phyloP scores from a whole-genome alignment of 1,140 invertebrate genomes.

The Aphidius gifuensis region DNA sequence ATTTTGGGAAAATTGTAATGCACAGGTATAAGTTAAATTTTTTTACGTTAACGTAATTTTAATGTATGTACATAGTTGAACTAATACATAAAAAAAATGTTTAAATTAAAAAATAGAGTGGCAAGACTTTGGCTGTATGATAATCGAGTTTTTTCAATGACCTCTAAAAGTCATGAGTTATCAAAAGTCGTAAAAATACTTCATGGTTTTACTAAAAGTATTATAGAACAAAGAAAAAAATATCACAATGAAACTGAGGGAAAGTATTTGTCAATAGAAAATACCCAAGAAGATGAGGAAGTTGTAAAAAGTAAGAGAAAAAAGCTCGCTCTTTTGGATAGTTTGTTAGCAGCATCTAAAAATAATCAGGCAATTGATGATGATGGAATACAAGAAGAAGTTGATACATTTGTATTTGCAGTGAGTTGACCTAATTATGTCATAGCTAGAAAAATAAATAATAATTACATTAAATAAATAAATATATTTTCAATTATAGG shows the following conservation, averaged over 20 bases:
- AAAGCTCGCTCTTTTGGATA: slow-evolving; percentile 71
- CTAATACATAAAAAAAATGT: neutral
- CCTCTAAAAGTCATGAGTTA: slow-evolving; percentile 28
- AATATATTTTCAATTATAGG: slow-evolving; percentile 48
- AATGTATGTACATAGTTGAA: slow-evolving; percentile 13
- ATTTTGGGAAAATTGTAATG: slow-evolving; percentile 24
- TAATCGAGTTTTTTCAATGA: slow-evolving; percentile 25
- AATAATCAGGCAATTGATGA: slow-evolving; percentile 58
- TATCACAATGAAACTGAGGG: slow-evolving; percentile 30
- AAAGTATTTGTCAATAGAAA: slow-evolving; percentile 16
- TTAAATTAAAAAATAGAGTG: slow-evolving; percentile 8
- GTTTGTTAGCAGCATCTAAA: slow-evolving; percentile 63
- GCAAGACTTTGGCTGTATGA: slow-evolving; percentile 25
- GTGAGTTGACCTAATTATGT: slow-evolving; percentile 34
- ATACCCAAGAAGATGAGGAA: slow-evolving; percentile 15
- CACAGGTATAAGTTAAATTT: neutral
- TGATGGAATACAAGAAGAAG: slow-evolving; percentile 75
- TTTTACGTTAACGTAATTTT: neutral
- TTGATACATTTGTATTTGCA: slow-evolving; percentile 83
- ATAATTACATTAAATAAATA: neutral
- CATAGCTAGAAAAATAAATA: neutral
- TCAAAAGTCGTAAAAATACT: slow-evolving; percentile 21
- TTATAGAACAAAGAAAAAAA: slow-evolving; percentile 32
- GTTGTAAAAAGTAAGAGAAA: slow-evolving; percentile 36
- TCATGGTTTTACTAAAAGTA: slow-evolving; percentile 29